Conservation (phyloP, 2,113 vertebrate genomes). For the Triplophysa dalaica region DNA sequence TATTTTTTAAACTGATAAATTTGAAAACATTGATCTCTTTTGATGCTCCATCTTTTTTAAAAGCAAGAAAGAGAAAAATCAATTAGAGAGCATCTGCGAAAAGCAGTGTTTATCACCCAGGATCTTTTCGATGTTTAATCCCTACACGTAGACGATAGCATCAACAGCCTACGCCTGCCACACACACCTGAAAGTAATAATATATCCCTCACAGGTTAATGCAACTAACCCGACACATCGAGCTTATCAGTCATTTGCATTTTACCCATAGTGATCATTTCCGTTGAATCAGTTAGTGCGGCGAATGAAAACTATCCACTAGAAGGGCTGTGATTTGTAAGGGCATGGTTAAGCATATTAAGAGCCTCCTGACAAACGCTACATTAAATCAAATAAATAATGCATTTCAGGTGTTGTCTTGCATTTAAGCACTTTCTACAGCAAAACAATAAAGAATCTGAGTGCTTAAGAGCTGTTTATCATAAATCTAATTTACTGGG, state of each 20-base stretch:
- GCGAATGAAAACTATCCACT: neutral
- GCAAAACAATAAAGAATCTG: slow-evolving; percentile 15
- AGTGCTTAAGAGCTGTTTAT: slow-evolving; percentile 2
- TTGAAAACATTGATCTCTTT: no score
- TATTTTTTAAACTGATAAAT: no score
- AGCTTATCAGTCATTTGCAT: slow-evolving; percentile 9
- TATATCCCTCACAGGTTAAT: slow-evolving; percentile 27
- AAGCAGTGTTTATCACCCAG: neutral
- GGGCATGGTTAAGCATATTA: slow-evolving; percentile 51
- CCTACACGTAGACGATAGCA: neutral
- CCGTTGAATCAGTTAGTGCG: neutral
- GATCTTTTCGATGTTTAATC: slow-evolving; percentile 15
- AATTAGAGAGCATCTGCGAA: neutral
- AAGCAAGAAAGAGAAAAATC: neutral
- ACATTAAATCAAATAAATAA: slow-evolving; percentile 57
- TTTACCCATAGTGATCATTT: slow-evolving; percentile 10
- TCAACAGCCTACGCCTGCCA: neutral
- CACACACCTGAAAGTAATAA: neutral
- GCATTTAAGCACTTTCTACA: slow-evolving; percentile 7
- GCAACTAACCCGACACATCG: neutral
- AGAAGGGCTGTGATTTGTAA: slow-evolving; percentile 26
- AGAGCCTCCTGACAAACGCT: slow-evolving; percentile 45
- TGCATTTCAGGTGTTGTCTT: slow-evolving; percentile 48
- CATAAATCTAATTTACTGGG: slow-evolving; percentile 1
- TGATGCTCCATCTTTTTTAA: no score